Evolutionary conservation across 2,113 vertebrate genomes (phyloP).

Genomic region (Hystrix cristata): DNA sequence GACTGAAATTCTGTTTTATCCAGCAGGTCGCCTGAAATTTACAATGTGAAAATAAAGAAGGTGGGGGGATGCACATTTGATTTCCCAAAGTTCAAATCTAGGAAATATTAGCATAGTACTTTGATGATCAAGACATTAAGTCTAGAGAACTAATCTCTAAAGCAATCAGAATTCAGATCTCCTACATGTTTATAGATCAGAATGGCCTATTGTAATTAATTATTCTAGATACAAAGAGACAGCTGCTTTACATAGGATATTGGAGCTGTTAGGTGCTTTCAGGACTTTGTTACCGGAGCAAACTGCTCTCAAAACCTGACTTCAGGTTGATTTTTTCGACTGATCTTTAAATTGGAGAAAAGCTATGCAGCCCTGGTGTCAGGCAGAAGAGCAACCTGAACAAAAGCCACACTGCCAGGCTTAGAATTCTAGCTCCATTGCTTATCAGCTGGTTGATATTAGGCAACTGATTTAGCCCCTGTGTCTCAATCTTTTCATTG

Average conservation of each 20-base stretch:
- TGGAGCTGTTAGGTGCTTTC: conserved; percentile 57
- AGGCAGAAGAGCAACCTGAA: not conserved
- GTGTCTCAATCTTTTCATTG: not conserved
- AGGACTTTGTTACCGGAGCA: conserved; percentile 60
- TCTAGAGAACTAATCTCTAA: conserved; percentile 74
- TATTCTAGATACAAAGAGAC: conserved; percentile 77
- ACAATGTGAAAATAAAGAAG: conserved; percentile 37
- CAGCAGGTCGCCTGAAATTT: conserved; percentile 69
- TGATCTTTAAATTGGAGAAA: conserved; percentile 36
- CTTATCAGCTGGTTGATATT: not conserved
- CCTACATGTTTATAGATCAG: conserved; percentile 73
- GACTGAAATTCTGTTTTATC: conserved; percentile 78
- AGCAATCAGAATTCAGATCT: conserved; percentile 79
- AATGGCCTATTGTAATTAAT: conserved; percentile 80
- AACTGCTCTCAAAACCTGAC: conserved; percentile 54
- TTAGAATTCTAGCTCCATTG: not conserved
- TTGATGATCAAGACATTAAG: conserved; percentile 72
- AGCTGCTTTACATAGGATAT: conserved; percentile 72
- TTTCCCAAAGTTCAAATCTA: conserved; percentile 76
- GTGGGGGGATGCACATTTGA: not conserved
- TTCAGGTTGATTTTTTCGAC: conserved; percentile 35
- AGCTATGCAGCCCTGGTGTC: not conserved
- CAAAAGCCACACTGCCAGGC: not conserved
- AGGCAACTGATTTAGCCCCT: not conserved
- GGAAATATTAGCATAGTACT: conserved; percentile 78